Percentiles rank a stretch among this genome's conserved stretches.
phyloP scores from a whole-genome alignment of 1,140 invertebrate genomes.

The Drosophila saltans region DNA sequence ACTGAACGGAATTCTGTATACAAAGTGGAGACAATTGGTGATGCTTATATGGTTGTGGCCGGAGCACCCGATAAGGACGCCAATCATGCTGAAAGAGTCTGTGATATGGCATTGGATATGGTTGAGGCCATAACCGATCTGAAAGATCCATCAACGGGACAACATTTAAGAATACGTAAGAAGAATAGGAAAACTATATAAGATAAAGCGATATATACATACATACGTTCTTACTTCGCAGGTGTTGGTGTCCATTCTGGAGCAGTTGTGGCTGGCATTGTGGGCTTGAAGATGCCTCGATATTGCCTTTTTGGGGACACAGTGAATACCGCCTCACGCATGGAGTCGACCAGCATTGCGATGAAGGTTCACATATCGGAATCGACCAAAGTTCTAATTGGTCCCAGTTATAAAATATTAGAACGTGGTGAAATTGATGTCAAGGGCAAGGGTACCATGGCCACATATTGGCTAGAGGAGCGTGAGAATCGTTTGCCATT shows the following conservation, averaged over 20 bases:
- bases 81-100: slow-evolving; percentile 96
- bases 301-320: slow-evolving; percentile 93
- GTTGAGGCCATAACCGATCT: slow-evolving; percentile 95
- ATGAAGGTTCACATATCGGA: slow-evolving; percentile 98
- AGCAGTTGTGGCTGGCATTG: slow-evolving; percentile 96
- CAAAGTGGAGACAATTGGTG: slow-evolving; percentile 98
- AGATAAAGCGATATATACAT: background rate
- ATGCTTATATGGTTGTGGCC: slow-evolving; percentile 98
- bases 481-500: slow-evolving; percentile 86
- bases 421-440: slow-evolving; percentile 93
- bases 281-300: slow-evolving; percentile 97
- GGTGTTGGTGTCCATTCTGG: slow-evolving; percentile 94
- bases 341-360: slow-evolving; percentile 95
- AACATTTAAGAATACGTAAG: slow-evolving; percentile 92
- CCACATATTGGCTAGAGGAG: slow-evolving; percentile 94
- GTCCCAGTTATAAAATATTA: slow-evolving; percentile 89
- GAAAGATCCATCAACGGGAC: slow-evolving; percentile 94
- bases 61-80: slow-evolving; percentile 95
- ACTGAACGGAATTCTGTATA: slow-evolving; percentile 97
- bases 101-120: slow-evolving; percentile 98
- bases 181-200: background rate
- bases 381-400: slow-evolving; percentile 91
- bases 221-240: background rate
- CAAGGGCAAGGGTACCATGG: slow-evolving; percentile 95
- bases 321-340: slow-evolving; percentile 95